phyloP scores from a whole-genome alignment of 2,888 invertebrate genomes.

The Athalia cordata region DNA sequence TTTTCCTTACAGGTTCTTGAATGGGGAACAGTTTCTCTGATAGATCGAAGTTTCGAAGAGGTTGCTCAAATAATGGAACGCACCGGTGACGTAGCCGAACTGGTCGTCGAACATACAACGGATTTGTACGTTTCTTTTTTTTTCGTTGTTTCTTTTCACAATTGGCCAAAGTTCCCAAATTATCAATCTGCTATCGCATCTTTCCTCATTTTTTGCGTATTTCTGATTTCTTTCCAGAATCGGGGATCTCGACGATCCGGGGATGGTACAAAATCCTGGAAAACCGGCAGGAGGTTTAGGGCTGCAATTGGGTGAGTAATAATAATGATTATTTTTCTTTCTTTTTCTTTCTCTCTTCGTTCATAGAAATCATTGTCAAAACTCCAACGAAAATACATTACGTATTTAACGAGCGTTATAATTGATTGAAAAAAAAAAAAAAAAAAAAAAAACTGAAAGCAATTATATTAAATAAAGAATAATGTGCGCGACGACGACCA shows the following conservation, averaged over 20 bases:
- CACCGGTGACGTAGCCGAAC: conserved; percentile 89
- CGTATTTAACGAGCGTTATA: too few species aligned
- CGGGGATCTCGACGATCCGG: conserved; percentile 82
- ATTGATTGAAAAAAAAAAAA: neutral
- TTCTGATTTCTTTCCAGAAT: conserved; percentile 75
- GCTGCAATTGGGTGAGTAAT: conserved; percentile 78
- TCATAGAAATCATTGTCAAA: neutral
- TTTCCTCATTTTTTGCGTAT: conserved; percentile 46
- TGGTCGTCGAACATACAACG: conserved; percentile 88
- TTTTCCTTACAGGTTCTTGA: conserved; percentile 82
- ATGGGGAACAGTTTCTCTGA: conserved; percentile 92
- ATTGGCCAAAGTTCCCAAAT: conserved; percentile 20
- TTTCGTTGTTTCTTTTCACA: conserved; percentile 18
- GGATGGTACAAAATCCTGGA: conserved; percentile 66
- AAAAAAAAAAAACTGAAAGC: neutral
- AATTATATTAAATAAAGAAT: too few species aligned
- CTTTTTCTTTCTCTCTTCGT: neutral
- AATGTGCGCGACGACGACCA: too few species aligned
- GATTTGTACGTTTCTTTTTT: conserved; percentile 75
- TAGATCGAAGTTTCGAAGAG: conserved; percentile 95
- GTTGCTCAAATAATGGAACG: conserved; percentile 93
- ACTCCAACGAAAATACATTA: neutral
- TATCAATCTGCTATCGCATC: conserved; percentile 49
- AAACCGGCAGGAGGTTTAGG: conserved; percentile 72
- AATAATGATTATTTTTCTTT: conserved; percentile 40